Evolutionary conservation across 2,888 invertebrate genomes (phyloP).

Genomic region (Dilophus febrilis): DNA sequence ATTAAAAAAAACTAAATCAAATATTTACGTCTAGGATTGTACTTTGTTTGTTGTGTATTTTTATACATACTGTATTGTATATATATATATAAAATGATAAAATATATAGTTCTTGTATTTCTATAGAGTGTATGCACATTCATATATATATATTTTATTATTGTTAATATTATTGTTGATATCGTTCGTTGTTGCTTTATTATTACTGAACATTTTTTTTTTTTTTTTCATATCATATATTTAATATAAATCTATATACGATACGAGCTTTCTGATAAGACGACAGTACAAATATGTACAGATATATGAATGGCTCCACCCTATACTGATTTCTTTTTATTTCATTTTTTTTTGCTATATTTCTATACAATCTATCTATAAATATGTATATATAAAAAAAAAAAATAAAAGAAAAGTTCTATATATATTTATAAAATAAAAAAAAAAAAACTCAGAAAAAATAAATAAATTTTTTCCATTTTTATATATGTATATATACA

Average conservation of each 20-base stretch:
- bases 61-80: neutral
- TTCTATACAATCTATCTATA: slow-evolving; percentile 1
- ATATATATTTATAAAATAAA: too few relatives aligned
- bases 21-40: slow-evolving; percentile 6
- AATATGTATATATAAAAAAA: too few relatives aligned
- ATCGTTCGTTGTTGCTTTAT: too few relatives aligned
- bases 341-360: neutral
- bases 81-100: neutral
- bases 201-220: neutral
- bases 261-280: slow-evolving; percentile 8
- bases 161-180: too few relatives aligned
- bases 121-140: neutral
- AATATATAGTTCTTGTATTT: too few relatives aligned
- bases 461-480: too few relatives aligned
- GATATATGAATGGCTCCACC: slow-evolving; percentile 8
- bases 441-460: too few relatives aligned
- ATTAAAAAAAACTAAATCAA: slow-evolving; percentile 5
- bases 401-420: too few relatives aligned
- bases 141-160: too few relatives aligned
- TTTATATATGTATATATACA: too few relatives aligned
- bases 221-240: neutral
- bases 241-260: too few relatives aligned
- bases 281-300: too few relatives aligned
- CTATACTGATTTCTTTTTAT: slow-evolving; percentile 6
- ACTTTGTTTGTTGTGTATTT: neutral